Evolutionary conservation across 2,888 invertebrate genomes (phyloP), one percentile per base, ranked within the genome.

Genomic region (Tanypteryx hageni): DNA sequence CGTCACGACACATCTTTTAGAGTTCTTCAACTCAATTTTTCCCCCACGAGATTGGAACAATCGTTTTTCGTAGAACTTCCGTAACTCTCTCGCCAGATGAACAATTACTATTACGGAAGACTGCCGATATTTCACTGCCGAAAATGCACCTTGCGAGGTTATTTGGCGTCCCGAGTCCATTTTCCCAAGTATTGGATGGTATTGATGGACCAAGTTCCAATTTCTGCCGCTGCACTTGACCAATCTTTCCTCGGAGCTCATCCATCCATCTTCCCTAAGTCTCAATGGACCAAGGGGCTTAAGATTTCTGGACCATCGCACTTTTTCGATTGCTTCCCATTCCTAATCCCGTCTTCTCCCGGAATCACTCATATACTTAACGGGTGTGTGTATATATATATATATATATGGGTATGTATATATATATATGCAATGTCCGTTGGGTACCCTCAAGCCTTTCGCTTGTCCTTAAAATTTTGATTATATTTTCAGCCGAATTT

Each of bases 201-300:
- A 76, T 76, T 76, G 76, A 76, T 76, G 22, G 9, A 8, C 8
- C 27, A 1, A 76, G 22, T 76, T 76, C 76, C 76, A 27, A 76
- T 76, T 76, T 22, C 76, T 76, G 76, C 76, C 76, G 76, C 76
- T 76, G 76, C 76, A 76, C 76, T 76, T 76, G 76, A 22, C 22
- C 76, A 76, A 76, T 76, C 22, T 76, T 27, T 27, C 22, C 22
- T 68, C n/a, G 13, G 16, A 64, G 64, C 18, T 68, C 68, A 68
- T 68, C 68, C 22, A 76, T 76, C 27, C 76, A 76, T 76, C 76
- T 27, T 11, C 76, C 27, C 13, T 27, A 27, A 27, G 76, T 76
- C 76, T 76, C 76, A 10, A 27, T 13, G 76, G 76, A 76, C n/a
- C 68, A 3, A 13, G 4, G 22, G 76, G 76, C 76, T 76, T 68